phyloP scores from a whole-genome alignment of 2,888 invertebrate genomes.

The Colostygia pectinataria region DNA sequence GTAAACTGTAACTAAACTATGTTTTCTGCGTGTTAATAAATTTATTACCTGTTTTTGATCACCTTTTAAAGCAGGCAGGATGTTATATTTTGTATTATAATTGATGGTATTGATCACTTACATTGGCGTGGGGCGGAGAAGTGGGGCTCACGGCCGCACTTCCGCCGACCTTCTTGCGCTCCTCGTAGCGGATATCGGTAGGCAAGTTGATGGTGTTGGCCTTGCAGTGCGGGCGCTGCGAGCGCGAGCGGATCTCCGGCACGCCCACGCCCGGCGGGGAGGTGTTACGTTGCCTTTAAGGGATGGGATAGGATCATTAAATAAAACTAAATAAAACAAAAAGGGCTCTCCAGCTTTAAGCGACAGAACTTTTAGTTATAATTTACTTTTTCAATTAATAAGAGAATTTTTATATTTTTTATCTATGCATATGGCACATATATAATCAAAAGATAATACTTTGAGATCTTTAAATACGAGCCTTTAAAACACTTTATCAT shows the following conservation, averaged over 20 bases:
- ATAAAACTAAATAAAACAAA: conserved; percentile 54
- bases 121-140: conserved; percentile 71
- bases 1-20: too few species aligned
- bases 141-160: conserved; percentile 61
- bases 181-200: conserved; percentile 62
- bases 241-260: conserved; percentile 61
- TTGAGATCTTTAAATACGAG: too few species aligned
- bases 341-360: conserved; percentile 56
- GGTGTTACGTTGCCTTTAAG: conserved; percentile 69
- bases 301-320: conserved; percentile 55
- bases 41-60: too few species aligned
- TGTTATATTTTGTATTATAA: too few species aligned
- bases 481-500: too few species aligned
- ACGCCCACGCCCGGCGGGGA: conserved; percentile 61
- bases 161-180: conserved; percentile 57
- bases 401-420: too few species aligned
- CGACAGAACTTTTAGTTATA: conserved; percentile 27
- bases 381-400: not conserved
- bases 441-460: too few species aligned
- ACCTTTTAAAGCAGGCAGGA: too few species aligned
- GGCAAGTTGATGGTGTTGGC: conserved; percentile 85
- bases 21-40: too few species aligned
- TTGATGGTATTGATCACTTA: conserved; percentile 49
- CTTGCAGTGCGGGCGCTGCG: conserved; percentile 73
- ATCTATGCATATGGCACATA: too few species aligned